phyloP scores from a whole-genome alignment of 2,888 invertebrate genomes.

The Temnothorax unifasciatus region DNA sequence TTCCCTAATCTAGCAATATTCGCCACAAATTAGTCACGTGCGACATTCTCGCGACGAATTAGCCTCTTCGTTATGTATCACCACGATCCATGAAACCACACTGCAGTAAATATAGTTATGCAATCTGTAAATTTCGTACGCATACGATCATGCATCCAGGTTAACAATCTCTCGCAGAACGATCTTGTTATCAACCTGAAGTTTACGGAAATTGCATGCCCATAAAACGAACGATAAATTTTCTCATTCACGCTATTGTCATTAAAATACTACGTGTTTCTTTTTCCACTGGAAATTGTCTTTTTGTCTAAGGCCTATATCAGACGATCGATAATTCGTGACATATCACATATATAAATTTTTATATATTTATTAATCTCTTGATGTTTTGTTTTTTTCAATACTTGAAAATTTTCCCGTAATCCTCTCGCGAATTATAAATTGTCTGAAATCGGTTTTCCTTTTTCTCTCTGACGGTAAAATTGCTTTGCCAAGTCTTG shows the following conservation, averaged over 20 bases:
- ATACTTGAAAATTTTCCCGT: background rate
- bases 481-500: constrained; percentile 2
- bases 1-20: constrained; percentile 12
- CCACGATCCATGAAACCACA: constrained; percentile 25
- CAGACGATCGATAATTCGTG: constrained; percentile 24
- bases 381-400: background rate
- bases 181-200: constrained; percentile 1
- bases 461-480: background rate
- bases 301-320: constrained; percentile 8
- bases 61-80: background rate
- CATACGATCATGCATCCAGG: constrained; percentile 4
- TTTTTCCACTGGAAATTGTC: constrained; percentile 11
- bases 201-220: constrained; percentile 7
- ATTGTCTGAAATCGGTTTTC: constrained; percentile 16
- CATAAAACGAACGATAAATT: constrained; percentile 27
- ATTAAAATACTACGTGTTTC: constrained; percentile 51
- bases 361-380: constrained; percentile 11
- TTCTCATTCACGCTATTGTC: constrained; percentile 43
- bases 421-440: constrained; percentile 2
- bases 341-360: constrained; percentile 21
- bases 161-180: constrained; percentile 24
- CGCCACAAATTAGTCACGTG: constrained; percentile 14
- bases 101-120: constrained; percentile 24
- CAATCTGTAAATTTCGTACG: constrained; percentile 23
- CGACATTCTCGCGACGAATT: constrained; percentile 13